Conservation (phyloP, 2,113 vertebrate genomes). For the Vicugna pacos region DNA sequence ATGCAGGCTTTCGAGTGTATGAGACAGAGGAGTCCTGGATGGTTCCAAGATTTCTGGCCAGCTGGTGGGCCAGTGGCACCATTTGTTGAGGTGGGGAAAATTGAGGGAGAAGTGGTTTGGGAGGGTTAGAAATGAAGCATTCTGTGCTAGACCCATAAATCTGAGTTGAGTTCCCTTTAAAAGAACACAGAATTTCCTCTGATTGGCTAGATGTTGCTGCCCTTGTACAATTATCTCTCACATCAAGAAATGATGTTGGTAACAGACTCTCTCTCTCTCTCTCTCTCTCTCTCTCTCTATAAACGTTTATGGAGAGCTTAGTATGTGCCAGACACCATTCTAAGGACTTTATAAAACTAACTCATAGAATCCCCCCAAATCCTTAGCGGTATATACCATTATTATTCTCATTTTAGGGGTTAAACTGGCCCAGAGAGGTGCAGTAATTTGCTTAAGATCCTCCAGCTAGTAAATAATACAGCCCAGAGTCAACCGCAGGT, state of each 20-base stretch:
- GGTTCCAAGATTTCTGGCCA: not conserved
- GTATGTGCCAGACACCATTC: not conserved
- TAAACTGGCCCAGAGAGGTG: not conserved
- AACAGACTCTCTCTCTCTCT: not conserved
- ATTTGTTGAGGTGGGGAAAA: not conserved
- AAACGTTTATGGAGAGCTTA: not conserved
- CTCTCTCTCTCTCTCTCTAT: not conserved
- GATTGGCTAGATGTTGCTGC: not conserved
- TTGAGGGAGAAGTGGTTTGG: not conserved
- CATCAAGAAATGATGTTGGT: not conserved
- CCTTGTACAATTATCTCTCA: not conserved
- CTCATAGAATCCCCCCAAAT: not conserved
- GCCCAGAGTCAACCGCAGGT: not conserved
- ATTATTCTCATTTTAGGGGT: not conserved
- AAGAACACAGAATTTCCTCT: constrained; percentile 12
- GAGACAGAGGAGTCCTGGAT: no score
- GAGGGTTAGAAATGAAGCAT: not conserved
- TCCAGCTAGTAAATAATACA: not conserved
- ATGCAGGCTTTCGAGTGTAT: not conserved
- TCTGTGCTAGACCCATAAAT: not conserved
- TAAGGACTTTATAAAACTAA: not conserved
- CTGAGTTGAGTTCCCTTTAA: not conserved
- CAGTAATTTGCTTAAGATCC: not conserved
- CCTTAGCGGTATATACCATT: not conserved
- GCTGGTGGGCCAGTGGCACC: not conserved